phyloP scores from a whole-genome alignment of 2,113 vertebrate species.

The Silurus asotus region DNA sequence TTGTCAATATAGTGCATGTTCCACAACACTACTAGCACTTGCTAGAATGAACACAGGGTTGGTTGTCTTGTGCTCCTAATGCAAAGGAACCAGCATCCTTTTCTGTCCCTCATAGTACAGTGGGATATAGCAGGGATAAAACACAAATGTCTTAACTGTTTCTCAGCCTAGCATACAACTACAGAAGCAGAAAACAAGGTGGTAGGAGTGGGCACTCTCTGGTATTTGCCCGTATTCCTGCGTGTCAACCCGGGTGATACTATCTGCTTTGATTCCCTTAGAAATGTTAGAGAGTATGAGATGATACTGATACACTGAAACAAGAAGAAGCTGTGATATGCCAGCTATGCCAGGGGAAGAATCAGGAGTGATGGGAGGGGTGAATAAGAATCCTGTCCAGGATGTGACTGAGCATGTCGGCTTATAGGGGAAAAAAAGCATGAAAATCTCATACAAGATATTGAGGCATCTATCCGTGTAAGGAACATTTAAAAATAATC shows the following conservation, averaged over 20 bases:
- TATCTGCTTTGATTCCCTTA: conserved; percentile 57
- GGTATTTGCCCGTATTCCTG: conserved; percentile 1
- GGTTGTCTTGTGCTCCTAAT: conserved; percentile 69
- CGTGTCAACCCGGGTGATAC: conserved; percentile 45
- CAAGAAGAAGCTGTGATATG: conserved; percentile 56
- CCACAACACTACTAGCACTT: background rate
- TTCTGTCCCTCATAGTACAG: background rate
- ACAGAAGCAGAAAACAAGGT: background rate
- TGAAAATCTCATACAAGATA: background rate
- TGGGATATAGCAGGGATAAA: background rate
- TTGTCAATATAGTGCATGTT: too few relatives aligned
- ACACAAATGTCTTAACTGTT: background rate
- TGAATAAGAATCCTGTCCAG: conserved; percentile 40
- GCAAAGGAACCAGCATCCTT: conserved; percentile 69
- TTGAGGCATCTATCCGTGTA: background rate
- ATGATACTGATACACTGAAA: conserved; percentile 47
- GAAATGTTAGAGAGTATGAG: conserved; percentile 55
- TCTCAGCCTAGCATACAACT: conserved; percentile 29
- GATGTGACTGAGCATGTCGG: conserved; percentile 25
- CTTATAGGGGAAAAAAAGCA: background rate
- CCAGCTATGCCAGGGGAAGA: conserved; percentile 46
- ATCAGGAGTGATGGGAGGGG: conserved; percentile 12
- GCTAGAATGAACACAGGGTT: conserved; percentile 46
- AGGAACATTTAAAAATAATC: background rate
- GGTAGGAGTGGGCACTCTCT: background rate